Base-by-base conservation (phyloP, 2,113 vertebrate genomes). In the Tauraco erythrolophus region DNA sequence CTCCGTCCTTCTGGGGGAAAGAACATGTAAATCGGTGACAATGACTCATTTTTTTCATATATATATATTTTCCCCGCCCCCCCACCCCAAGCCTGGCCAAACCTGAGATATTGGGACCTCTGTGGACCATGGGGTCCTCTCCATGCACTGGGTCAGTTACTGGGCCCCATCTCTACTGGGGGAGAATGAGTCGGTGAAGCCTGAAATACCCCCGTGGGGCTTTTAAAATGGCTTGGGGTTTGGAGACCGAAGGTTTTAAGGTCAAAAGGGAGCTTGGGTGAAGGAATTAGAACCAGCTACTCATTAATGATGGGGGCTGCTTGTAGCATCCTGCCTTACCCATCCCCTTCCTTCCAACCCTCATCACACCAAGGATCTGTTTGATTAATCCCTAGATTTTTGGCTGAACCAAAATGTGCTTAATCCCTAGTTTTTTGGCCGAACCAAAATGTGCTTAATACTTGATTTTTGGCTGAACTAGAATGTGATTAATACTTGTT, bases 301-400 rank as follows among this genome's bases (percentile, higher is more conserved):
- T 68, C 25, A 8, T 45, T 13, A 43, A 37, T 6, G 9, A 45
- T 2, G 19, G 58, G 17, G 50, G 41, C 10, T 77, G 68, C 48
- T 48, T 51, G 92, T 10, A 57, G 30, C 83, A 60, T 27, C 41
- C 45, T 77, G 30, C 28, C 58, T 86, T 13, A n/a, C 17, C 39
- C 30, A 33, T 14, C 43, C 7, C 0, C 0, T 21, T 70, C 45
- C 37, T 18, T 57, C 13, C 66, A 74, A 14, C 31, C 22, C 18
- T 85, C 22, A 3, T 5, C 0, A 1, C 71, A 31, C 14, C 28
- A 28, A 72, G 51, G 43, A 24, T 33, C 31, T 0, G 0, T 19
- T 85, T 50, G 37, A 54, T 68, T 62, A n/a, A 58, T n/a, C 39
- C 33, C 48, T 3, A 9, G 12, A 31, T 33, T 48, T 93, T 48